phyloP scores from a whole-genome alignment of 2,113 vertebrate species.

The Gobius niger region DNA sequence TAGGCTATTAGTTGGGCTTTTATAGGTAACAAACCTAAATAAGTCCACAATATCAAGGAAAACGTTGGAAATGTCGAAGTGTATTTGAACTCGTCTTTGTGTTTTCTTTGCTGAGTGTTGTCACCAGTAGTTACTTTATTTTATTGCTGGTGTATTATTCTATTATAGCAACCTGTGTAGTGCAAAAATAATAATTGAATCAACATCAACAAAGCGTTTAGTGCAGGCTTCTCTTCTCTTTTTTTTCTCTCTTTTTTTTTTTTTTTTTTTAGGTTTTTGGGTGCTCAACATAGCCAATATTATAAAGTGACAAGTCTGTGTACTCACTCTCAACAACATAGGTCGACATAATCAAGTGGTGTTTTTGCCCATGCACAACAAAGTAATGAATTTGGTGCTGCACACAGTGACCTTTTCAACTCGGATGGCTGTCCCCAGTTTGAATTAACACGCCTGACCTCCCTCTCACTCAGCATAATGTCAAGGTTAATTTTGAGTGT shows the following conservation, averaged over 20 bases:
- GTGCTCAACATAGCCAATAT: too few species aligned
- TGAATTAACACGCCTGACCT: constrained; percentile 49
- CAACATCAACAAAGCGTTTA: too few species aligned
- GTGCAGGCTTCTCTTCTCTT: too few species aligned
- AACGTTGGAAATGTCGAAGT: not conserved
- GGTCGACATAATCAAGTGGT: too few species aligned
- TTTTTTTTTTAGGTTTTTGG: too few species aligned
- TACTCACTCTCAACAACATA: too few species aligned
- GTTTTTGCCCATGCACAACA: too few species aligned
- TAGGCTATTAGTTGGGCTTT: not conserved
- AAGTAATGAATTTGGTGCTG: constrained; percentile 19
- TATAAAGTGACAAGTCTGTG: too few species aligned
- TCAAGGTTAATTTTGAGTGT: constrained; percentile 12
- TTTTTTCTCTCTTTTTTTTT: too few species aligned
- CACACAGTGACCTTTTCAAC: constrained; percentile 55
- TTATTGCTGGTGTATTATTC: not conserved
- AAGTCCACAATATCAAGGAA: not conserved
- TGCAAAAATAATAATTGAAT: too few species aligned
- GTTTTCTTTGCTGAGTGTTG: not conserved
- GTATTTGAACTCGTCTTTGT: not conserved
- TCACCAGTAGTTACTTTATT: too few species aligned
- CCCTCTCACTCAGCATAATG: constrained; percentile 41
- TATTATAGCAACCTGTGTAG: too few species aligned
- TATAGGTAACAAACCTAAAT: not conserved
- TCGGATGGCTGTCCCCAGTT: constrained; percentile 19